Evolutionary conservation across 2,797 vertebrate species (phyloP), one percentile per base, ranked within the genome.

Genomic region (Craterocephalus amniculus): DNA sequence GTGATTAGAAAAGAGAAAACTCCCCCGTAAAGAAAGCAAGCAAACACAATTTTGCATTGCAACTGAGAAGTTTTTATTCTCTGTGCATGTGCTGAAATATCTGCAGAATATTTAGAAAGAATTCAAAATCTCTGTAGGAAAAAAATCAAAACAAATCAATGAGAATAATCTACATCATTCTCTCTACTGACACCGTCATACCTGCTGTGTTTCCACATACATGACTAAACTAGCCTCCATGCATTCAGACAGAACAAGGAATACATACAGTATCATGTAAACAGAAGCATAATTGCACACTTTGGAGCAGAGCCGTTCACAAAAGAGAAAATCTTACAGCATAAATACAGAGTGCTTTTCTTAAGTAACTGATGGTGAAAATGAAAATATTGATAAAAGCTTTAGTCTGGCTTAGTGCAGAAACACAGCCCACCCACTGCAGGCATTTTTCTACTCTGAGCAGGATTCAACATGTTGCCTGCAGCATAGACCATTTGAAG

Each of bases 31-130:
- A 45, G 56, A 65, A 72, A 48, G 62, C 22, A 74, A 72, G 56
- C 43, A 79, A 72, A 85, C 70, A 81, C 61, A 48, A 49, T 55
- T 58, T 60, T 73, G 67, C 80, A 76, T 87, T 83, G 81, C 85
- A 89, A 76, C 79, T 61, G 83, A 91, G 76, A 92, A 86, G 27
- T 71, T 76, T 91, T 91, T 91, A 91, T 91, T 93, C 85, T 87
- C 86, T 82, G 81, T 54, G 69, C 82, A 83, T 60, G 76, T 88
- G 75, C 81, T 80, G 79, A 87, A 83, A 85, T 77, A 67, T 78
- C 59, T 78, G 71, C 62, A 80, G 65, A 80, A 80, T 76, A 86
- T 87, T 87, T 79, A 74, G 64, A 84, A 89, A 87, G 36, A 81
- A 75, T 84, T 87, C 6, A 83, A 84, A 83, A 60, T n/a, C 59